These are phyloP conservation scores for Periophthalmus modestus DNA, from an alignment of 2,113 vertebrate species.

Conservation along the genomic window DNA sequence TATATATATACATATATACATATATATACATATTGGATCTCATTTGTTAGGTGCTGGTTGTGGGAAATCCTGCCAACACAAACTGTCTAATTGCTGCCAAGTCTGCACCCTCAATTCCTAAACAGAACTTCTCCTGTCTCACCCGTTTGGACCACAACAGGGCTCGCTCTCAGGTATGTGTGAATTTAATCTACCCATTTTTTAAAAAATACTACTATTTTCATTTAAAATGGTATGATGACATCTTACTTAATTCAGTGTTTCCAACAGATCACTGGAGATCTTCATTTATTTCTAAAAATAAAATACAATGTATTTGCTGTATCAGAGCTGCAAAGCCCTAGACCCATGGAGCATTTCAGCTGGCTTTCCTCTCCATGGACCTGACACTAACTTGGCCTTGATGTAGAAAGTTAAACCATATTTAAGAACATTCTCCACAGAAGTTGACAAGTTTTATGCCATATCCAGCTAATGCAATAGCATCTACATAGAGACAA, in stretches of 20 bases:
- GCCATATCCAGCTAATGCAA: neutral
- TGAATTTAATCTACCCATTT: neutral
- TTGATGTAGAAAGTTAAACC: neutral
- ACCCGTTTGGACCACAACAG: conserved; percentile 98
- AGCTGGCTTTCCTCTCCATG: neutral
- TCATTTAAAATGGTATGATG: neutral
- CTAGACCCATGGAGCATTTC: neutral
- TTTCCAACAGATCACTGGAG: too few species aligned
- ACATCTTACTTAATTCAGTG: too few species aligned
- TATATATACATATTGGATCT: neutral
- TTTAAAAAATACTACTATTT: neutral
- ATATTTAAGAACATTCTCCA: too few species aligned
- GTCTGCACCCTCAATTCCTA: conserved; percentile 95
- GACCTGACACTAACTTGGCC: neutral
- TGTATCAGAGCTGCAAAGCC: too few species aligned
- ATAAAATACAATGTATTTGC: too few species aligned
- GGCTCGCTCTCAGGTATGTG: conserved; percentile 88
- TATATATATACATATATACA: too few species aligned
- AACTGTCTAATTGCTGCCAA: conserved; percentile 95
- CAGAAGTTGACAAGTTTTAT: neutral
- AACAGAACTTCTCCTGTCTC: conserved; percentile 97
- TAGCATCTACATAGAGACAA: neutral
- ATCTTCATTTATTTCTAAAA: too few species aligned
- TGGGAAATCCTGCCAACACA: conserved; percentile 97
- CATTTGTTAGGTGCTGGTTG: conserved; percentile 88